Conservation (phyloP, 2,888 invertebrate genomes). For the Orgyia antiqua region DNA sequence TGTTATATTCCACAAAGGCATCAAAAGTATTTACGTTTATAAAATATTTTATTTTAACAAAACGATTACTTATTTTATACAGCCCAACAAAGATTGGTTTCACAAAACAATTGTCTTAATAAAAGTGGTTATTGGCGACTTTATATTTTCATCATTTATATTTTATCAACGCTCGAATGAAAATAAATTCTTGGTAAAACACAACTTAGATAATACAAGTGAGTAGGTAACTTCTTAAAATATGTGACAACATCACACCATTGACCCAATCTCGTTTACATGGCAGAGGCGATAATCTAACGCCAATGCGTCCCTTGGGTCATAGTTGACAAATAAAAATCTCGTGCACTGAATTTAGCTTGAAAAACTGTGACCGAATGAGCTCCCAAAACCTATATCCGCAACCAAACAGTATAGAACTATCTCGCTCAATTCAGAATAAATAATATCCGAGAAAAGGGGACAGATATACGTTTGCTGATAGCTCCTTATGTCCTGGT, state of each 20-base stretch:
- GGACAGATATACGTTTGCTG: constrained; percentile 20
- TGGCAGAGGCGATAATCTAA: constrained; percentile 23
- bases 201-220: too few species aligned
- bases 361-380: constrained; percentile 59
- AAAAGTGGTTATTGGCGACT: too few species aligned
- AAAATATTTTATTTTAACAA: too few species aligned
- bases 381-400: constrained; percentile 51
- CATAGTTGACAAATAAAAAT: constrained; percentile 67
- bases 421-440: constrained; percentile 16
- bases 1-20: too few species aligned
- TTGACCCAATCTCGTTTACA: constrained; percentile 19
- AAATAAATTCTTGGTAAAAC: too few species aligned
- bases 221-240: constrained; percentile 10
- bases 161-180: too few species aligned
- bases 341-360: constrained; percentile 62
- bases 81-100: too few species aligned
- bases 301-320: constrained; percentile 35
- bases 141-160: too few species aligned
- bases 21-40: too few species aligned
- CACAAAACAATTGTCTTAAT: too few species aligned
- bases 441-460: constrained; percentile 12
- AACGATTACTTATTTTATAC: too few species aligned
- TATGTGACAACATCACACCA: constrained; percentile 15
- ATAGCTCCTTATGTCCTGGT: constrained; percentile 39
- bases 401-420: constrained; percentile 36